phyloP scores from a whole-genome alignment of 2,113 vertebrate genomes.

The Antigone vipio region DNA sequence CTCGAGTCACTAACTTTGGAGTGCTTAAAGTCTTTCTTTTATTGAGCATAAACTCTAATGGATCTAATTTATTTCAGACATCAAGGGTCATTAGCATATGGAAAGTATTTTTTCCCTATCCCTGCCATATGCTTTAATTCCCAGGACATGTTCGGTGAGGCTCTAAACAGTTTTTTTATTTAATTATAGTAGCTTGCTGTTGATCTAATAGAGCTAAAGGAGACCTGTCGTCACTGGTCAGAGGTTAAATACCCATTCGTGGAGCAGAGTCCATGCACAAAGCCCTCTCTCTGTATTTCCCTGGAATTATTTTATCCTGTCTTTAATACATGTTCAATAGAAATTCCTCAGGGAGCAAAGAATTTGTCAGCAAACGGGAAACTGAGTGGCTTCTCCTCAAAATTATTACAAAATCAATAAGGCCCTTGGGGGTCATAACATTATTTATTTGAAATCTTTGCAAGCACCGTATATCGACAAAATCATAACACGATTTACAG shows the following conservation, averaged over 20 bases:
- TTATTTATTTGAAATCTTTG: conserved; percentile 64
- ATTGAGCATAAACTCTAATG: conserved; percentile 86
- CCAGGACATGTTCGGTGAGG: conserved; percentile 68
- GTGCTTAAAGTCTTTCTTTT: conserved; percentile 85
- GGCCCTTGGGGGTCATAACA: conserved; percentile 1
- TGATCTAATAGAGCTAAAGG: conserved; percentile 67
- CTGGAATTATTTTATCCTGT: conserved; percentile 45
- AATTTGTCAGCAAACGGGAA: conserved; percentile 61
- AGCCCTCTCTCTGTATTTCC: conserved; percentile 25
- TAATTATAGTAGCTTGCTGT: conserved; percentile 75
- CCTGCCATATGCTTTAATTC: conserved; percentile 81
- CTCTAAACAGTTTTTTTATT: conserved; percentile 76
- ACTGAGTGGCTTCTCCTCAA: conserved; percentile 59
- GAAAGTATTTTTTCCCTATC: conserved; percentile 76
- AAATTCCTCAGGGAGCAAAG: conserved; percentile 39
- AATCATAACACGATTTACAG: conserved; percentile 47
- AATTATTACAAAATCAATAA: conserved; percentile 73
- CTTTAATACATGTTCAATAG: conserved; percentile 44
- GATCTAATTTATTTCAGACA: conserved; percentile 83
- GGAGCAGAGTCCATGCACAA: conserved; percentile 1
- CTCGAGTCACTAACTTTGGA: conserved; percentile 85
- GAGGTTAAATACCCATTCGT: conserved; percentile 72
- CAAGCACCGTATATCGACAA: conserved; percentile 10
- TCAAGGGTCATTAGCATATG: conserved; percentile 82
- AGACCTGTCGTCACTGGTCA: conserved; percentile 68